Evolutionary conservation across 1,140 invertebrate genomes (phyloP), one percentile per base, ranked within the genome.

Genomic region (Pollicipes pollicipes): DNA sequence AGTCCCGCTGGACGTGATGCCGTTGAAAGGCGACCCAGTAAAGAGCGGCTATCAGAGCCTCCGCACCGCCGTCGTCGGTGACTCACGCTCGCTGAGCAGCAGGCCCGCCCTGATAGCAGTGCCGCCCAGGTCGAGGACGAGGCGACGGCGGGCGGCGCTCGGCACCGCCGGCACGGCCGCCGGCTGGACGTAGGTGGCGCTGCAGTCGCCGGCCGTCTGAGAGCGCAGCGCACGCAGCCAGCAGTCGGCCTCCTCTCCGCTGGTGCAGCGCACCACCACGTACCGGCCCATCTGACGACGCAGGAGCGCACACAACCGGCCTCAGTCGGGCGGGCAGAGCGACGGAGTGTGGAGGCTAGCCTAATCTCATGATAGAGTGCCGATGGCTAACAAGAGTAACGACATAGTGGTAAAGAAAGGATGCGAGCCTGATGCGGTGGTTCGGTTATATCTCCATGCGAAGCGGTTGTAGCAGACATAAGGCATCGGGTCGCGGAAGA

Each of bases 51-150:
- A 35, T 8, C 6, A 6, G n/a, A 6, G 17, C 35, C 6, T 35
- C 17, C 17, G 6, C 35, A 35, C 31, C 10, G 67, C 29, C 27
- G 35, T 68, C 68, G 17, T n/a, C 17, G 6, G 6, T 8, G 30
- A 76, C 77, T 76, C 77, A 84, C 83, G 79, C 76, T 84, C 77
- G 70, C 81, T 77, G 27, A 83, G 82, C 13, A 86, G 78, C 68
- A 86, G 77, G 31, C 85, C 85, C 29, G 84, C 85, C 75, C 85
- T 76, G 30, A 86, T 80, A 17, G 83, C 84, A 74, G 80, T 80
- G 28, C 83, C 83, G 10, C 85, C 85, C 37, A 87, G 73, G 76
- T 87, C 85, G 70, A 87, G 79, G 30, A 87, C 78, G 3, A 86
- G 71, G 27, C 77, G 76, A 68, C 80, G 76, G 32, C 75, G 71